A percentile compares a stretch with the other conserved stretches of the same genome.
These are phyloP conservation scores for Pachyseris speciosa DNA, from an alignment of 64 coral and sea anemone genomes.

Conservation along the genomic window DNA sequence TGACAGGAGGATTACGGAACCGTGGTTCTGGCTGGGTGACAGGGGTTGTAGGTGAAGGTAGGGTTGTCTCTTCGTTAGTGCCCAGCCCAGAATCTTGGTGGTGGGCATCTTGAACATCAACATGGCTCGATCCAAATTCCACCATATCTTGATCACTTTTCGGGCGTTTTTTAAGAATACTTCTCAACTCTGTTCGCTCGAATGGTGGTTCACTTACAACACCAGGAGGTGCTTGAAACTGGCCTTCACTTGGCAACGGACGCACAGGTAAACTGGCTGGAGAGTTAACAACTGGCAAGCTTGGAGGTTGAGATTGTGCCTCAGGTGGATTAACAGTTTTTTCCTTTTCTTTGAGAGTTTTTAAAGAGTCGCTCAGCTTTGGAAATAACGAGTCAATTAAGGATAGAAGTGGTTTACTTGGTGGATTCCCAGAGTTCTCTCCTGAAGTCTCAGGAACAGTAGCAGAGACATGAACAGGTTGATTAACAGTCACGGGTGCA, in stretches of 20 bases:
- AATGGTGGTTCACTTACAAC: background rate
- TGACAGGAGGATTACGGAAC: background rate
- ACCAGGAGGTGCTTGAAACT: background rate
- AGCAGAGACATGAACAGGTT: constrained; percentile 26
- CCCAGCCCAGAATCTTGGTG: background rate
- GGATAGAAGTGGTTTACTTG: constrained; percentile 75
- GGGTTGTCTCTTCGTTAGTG: background rate
- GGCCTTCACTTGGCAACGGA: background rate
- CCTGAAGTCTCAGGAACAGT: constrained; percentile 1
- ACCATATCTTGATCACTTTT: background rate
- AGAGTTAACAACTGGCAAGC: background rate
- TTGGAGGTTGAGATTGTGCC: background rate
- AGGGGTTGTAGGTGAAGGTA: background rate
- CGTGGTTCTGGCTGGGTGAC: background rate
- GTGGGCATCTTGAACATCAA: background rate
- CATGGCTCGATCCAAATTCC: background rate
- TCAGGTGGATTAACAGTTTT: constrained; percentile 24
- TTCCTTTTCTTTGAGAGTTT: constrained; percentile 79
- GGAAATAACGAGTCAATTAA: constrained; percentile 95
- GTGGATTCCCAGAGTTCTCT: constrained; percentile 22
- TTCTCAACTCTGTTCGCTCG: background rate
- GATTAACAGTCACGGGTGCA: background rate
- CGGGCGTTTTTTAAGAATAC: background rate
- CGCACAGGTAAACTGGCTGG: background rate
- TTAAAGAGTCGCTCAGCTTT: constrained; percentile 89